phyloP scores from a whole-genome alignment of 2,113 vertebrate species.

The Engraulis encrasicolus region DNA sequence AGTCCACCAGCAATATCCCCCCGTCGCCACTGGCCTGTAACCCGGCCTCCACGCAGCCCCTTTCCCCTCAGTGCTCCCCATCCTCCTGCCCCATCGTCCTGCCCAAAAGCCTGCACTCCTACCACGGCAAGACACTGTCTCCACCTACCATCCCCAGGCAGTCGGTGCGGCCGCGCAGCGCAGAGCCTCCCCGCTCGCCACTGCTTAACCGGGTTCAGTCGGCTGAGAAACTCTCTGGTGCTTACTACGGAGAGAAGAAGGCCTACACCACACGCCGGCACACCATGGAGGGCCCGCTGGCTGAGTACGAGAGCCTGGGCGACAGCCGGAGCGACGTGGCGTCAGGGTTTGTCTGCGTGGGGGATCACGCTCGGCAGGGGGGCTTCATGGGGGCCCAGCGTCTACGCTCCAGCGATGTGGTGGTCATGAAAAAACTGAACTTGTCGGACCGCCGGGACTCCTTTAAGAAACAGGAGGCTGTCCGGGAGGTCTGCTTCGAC shows the following conservation, averaged over 20 bases:
- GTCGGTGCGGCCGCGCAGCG: constrained; percentile 80
- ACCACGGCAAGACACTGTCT: constrained; percentile 85
- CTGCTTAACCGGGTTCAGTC: constrained; percentile 91
- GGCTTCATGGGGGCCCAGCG: constrained; percentile 61
- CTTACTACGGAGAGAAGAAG: constrained; percentile 81
- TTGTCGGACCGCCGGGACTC: constrained; percentile 93
- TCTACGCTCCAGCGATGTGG: constrained; percentile 76
- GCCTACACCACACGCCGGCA: constrained; percentile 72
- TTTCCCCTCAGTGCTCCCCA: constrained; percentile 86
- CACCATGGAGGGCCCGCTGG: constrained; percentile 74
- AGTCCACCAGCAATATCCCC: constrained; percentile 97
- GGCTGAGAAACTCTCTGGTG: constrained; percentile 83
- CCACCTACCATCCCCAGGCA: constrained; percentile 85
- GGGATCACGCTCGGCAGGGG: constrained; percentile 71
- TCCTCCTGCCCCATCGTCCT: constrained; percentile 84
- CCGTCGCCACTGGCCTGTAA: constrained; percentile 93
- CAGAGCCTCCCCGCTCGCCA: constrained; percentile 84
- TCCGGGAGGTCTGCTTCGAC: constrained; percentile 96
- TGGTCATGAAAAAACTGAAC: constrained; percentile 93
- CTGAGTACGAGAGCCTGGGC: constrained; percentile 67
- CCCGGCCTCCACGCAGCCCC: constrained; percentile 80
- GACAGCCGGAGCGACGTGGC: constrained; percentile 57
- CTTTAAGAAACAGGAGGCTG: constrained; percentile 96
- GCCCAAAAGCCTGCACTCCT: constrained; percentile 78
- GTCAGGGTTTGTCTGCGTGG: constrained; percentile 63